These are phyloP conservation scores for Frankliniella fusca DNA, from an alignment of 2,888 invertebrate species.

Conservation along the genomic window DNA sequence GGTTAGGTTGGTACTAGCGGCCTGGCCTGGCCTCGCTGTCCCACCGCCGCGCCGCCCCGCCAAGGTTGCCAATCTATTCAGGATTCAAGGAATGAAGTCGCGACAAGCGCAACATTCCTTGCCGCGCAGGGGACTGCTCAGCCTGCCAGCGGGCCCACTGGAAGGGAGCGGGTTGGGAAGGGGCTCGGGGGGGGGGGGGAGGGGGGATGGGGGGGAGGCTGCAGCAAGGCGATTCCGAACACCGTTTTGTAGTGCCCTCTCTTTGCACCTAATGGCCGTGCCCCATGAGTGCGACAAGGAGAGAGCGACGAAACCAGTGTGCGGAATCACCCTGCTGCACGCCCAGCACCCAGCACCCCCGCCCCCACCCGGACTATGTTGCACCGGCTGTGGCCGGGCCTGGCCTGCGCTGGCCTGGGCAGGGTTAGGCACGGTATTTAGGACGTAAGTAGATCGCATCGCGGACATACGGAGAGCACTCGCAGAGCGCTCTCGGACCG, in stretches of 20 bases:
- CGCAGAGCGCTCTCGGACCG: no score
- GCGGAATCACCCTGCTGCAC: not conserved
- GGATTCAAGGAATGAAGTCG: constrained; percentile 16
- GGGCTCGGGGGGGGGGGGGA: not conserved
- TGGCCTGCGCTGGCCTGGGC: no score
- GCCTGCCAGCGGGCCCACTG: constrained; percentile 54
- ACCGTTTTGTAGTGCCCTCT: no score
- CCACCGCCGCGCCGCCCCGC: not conserved
- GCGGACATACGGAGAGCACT: no score
- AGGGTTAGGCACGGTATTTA: no score
- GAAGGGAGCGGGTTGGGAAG: not conserved
- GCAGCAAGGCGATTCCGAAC: not conserved
- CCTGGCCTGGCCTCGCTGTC: not conserved
- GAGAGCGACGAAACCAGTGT: no score
- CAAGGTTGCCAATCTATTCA: constrained; percentile 42
- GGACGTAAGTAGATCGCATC: no score
- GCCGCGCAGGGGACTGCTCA: constrained; percentile 51
- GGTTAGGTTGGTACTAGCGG: constrained; percentile 25
- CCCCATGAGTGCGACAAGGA: no score
- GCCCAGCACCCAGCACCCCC: no score
- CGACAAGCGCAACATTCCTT: constrained; percentile 44
- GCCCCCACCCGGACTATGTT: not conserved
- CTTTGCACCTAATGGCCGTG: no score
- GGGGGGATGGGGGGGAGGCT: not conserved
- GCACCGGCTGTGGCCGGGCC: not conserved